Evolutionary conservation across 2,888 invertebrate species (phyloP).

Genomic region (Sturmia bella): DNA sequence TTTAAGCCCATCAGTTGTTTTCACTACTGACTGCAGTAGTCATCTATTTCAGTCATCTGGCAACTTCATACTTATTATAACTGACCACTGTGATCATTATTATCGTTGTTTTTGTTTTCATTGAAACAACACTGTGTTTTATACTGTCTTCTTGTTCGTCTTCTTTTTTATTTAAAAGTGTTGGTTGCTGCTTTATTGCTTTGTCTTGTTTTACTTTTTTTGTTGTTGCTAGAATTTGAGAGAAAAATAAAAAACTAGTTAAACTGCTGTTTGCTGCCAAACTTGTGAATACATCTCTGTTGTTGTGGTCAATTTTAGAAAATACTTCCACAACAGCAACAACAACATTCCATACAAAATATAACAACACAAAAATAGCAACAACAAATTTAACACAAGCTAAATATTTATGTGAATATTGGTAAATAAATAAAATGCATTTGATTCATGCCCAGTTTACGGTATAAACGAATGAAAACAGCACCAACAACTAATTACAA

Average conservation of each 20-base stretch:
- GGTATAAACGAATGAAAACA: conserved; percentile 43
- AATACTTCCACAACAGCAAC: conserved; percentile 49
- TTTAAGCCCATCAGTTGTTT: too few relatives aligned
- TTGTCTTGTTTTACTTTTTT: conserved; percentile 44
- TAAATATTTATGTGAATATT: background rate
- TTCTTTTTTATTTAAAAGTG: conserved; percentile 23
- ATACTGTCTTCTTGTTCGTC: conserved; percentile 24
- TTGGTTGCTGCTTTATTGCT: conserved; percentile 31
- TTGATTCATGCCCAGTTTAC: conserved; percentile 53
- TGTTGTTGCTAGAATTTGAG: conserved; percentile 54
- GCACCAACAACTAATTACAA: conserved; percentile 13
- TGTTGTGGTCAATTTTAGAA: conserved; percentile 41
- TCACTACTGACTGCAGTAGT: too few relatives aligned
- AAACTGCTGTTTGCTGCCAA: conserved; percentile 66
- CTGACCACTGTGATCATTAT: background rate
- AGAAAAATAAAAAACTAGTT: conserved; percentile 65
- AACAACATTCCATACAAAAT: conserved; percentile 57
- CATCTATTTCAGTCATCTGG: background rate
- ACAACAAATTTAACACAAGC: conserved; percentile 18
- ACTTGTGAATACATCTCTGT: conserved; percentile 51
- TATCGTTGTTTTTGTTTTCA: conserved; percentile 4
- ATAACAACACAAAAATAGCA: conserved; percentile 21
- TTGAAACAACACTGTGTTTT: conserved; percentile 27
- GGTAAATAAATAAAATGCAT: conserved; percentile 24
- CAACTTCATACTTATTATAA: conserved; percentile 2